A percentile compares a stretch with the other conserved stretches of the same genome.
These are phyloP conservation scores for Xanthostigma xanthostigma DNA, from an alignment of 2,888 invertebrate genomes.

Conservation along the genomic window DNA sequence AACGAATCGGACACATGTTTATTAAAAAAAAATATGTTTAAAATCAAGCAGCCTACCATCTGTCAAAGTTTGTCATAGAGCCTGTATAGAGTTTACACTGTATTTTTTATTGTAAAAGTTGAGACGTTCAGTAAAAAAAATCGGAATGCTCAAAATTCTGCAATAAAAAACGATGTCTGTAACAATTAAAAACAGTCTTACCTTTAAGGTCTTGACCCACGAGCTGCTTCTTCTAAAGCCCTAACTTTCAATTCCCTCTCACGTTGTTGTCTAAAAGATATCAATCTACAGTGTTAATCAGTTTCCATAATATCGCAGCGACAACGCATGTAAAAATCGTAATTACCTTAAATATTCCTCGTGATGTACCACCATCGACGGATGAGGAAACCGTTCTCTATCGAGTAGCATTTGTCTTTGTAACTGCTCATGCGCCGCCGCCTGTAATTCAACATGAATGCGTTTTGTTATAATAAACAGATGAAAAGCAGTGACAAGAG, in stretches of 20 bases:
- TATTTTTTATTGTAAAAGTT: too few relatives aligned
- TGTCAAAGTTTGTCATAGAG: too few relatives aligned
- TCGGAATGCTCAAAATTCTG: too few relatives aligned
- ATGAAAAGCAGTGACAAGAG: too few relatives aligned
- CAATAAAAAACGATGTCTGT: too few relatives aligned
- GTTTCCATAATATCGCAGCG: too few relatives aligned
- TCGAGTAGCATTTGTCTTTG: slow-evolving; percentile 74
- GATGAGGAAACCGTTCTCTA: slow-evolving; percentile 56
- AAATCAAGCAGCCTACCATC: too few relatives aligned
- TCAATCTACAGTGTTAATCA: background rate
- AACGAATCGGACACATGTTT: too few relatives aligned
- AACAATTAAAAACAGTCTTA: too few relatives aligned
- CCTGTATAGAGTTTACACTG: too few relatives aligned
- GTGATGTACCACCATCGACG: slow-evolving; percentile 47
- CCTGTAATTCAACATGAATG: slow-evolving; percentile 28
- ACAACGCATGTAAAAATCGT: background rate
- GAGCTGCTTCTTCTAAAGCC: slow-evolving; percentile 72
- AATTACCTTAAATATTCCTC: slow-evolving; percentile 47
- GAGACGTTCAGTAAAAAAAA: too few relatives aligned
- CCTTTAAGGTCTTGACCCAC: slow-evolving; percentile 44
- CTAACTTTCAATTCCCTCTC: slow-evolving; percentile 75
- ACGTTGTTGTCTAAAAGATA: slow-evolving; percentile 45
- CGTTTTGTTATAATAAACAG: background rate
- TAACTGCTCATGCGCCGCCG: slow-evolving; percentile 70
- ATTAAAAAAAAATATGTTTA: too few relatives aligned